Percentiles rank a stretch among this genome's conserved stretches.
Evolutionary conservation across 2,888 invertebrate species (phyloP).

Genomic region (Ophion costatus): DNA sequence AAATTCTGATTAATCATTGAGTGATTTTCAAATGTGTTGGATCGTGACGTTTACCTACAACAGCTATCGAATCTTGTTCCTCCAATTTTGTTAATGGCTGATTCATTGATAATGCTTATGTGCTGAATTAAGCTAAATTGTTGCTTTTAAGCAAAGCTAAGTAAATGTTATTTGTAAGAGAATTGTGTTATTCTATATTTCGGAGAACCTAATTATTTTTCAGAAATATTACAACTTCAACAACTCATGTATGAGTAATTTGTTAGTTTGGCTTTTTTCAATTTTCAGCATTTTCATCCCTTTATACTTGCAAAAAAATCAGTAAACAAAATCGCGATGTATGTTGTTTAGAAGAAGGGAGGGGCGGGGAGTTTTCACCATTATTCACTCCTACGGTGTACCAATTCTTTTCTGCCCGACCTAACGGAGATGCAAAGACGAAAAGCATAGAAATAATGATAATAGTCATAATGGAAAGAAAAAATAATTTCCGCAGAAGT

Average conservation of each 20-base stretch:
- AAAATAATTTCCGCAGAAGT: conserved; percentile 32
- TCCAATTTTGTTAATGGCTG: no score
- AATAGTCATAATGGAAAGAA: conserved; percentile 26
- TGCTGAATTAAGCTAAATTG: no score
- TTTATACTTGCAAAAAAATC: neutral
- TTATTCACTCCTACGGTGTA: conserved; percentile 15
- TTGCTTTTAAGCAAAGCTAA: neutral
- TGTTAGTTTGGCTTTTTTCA: neutral
- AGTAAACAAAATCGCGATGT: neutral
- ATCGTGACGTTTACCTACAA: no score
- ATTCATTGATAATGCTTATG: no score
- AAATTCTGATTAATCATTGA: no score
- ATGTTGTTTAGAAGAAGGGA: no score
- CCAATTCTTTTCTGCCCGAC: neutral
- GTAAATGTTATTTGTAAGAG: neutral
- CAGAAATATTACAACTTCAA: neutral
- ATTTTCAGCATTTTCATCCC: neutral
- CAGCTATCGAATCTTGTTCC: no score
- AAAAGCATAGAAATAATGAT: conserved; percentile 20
- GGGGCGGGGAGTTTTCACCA: neutral
- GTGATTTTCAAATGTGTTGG: no score
- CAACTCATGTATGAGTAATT: neutral
- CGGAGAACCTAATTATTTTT: neutral
- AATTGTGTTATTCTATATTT: neutral
- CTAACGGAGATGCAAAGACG: neutral